Percentiles rank a stretch among this genome's conserved stretches.
Conservation (phyloP, 1,140 invertebrate genomes). For the Dendrolimus kikuchii region DNA sequence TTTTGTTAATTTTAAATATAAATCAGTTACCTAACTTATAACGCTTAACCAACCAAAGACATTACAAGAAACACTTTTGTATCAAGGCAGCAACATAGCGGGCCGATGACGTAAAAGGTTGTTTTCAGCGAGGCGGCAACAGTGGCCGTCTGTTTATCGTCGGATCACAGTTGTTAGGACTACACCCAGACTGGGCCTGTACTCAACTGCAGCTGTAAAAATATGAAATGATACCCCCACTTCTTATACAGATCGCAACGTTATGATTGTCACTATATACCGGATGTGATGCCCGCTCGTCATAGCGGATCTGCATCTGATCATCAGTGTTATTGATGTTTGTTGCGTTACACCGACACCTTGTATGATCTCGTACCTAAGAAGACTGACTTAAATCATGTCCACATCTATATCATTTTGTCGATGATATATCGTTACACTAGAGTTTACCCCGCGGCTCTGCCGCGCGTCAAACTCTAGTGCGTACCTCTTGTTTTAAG, state of each 20-base stretch:
- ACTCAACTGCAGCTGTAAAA: constrained; percentile 66
- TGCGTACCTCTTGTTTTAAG: too few species aligned
- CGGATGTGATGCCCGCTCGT: neutral
- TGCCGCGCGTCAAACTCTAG: too few species aligned
- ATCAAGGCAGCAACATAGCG: constrained; percentile 47
- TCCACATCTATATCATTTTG: too few species aligned
- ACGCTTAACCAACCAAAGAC: constrained; percentile 6
- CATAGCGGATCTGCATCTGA: too few species aligned
- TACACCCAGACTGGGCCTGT: constrained; percentile 49
- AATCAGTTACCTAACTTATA: neutral
- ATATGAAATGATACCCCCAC: constrained; percentile 52
- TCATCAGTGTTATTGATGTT: too few species aligned
- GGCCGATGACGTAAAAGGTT: constrained; percentile 69
- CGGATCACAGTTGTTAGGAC: constrained; percentile 57
- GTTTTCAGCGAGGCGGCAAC: constrained; percentile 66
- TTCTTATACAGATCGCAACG: constrained; percentile 35
- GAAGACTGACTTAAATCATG: too few species aligned
- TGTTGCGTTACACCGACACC: too few species aligned
- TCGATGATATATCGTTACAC: too few species aligned
- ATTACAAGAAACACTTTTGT: constrained; percentile 9
- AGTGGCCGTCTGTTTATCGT: constrained; percentile 67
- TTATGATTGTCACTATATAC: neutral
- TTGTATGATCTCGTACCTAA: too few species aligned
- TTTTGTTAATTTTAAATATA: neutral
- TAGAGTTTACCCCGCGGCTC: too few species aligned